These are phyloP conservation scores for Heliangelus exortis DNA, from an alignment of 2,797 vertebrate species.

Conservation along the genomic window DNA sequence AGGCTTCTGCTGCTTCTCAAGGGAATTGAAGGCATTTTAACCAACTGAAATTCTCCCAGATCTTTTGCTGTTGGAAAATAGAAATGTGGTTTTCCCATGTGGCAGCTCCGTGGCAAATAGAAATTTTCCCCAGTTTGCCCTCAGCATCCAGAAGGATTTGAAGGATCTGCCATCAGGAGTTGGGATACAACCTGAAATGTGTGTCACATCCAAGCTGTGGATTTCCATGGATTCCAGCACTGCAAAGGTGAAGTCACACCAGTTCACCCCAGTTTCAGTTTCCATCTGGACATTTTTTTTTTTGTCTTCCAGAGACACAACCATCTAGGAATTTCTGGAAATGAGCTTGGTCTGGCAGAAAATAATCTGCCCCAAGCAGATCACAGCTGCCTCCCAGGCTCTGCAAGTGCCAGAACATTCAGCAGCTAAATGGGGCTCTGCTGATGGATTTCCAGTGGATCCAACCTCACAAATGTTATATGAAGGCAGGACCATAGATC, in stretches of 20 bases:
- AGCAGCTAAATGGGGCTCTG: not conserved
- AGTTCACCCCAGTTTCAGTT: not conserved
- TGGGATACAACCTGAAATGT: not conserved
- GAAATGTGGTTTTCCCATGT: not conserved
- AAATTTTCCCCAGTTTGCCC: not conserved
- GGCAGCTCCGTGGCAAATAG: not conserved
- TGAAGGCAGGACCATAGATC: not conserved
- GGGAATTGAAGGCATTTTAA: not conserved
- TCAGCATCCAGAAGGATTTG: not conserved
- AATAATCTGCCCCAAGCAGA: not conserved
- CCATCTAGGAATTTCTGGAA: slow-evolving; percentile 1
- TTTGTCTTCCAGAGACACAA: not conserved
- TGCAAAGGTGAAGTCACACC: not conserved
- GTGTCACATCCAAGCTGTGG: not conserved
- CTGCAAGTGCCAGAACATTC: not conserved
- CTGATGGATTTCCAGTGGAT: no score
- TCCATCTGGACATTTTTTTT: not conserved
- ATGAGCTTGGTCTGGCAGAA: not conserved
- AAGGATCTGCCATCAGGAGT: not conserved
- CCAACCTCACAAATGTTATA: not conserved
- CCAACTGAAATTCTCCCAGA: not conserved
- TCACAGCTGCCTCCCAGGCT: not conserved
- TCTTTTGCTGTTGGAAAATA: not conserved
- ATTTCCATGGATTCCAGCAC: not conserved
- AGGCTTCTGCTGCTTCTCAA: not conserved